A percentile compares a stretch with the other conserved stretches of the same genome.
phyloP scores from a whole-genome alignment of 53 echinoderm and acorn worm genomes.

The Holothuria scabra region DNA sequence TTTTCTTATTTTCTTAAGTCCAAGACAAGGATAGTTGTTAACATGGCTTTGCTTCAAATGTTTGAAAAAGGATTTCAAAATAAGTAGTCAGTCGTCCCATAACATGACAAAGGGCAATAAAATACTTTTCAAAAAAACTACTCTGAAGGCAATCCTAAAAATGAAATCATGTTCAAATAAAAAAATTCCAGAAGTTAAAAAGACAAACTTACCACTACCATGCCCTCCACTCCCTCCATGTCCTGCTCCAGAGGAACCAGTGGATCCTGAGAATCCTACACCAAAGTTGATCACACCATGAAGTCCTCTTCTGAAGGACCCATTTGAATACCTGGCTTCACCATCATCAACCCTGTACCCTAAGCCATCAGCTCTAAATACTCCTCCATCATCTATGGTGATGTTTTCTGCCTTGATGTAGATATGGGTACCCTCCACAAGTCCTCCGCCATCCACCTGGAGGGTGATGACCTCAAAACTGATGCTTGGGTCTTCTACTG shows the following conservation, averaged over 20 bases:
- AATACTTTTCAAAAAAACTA: background rate
- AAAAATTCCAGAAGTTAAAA: background rate
- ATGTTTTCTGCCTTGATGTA: slow-evolving; percentile 78
- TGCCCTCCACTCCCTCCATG: slow-evolving; percentile 96
- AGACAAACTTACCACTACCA: slow-evolving; percentile 62
- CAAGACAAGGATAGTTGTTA: no score
- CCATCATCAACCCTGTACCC: slow-evolving; percentile 69
- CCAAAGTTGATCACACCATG: slow-evolving; percentile 92
- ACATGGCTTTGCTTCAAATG: no score
- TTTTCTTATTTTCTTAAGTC: no score
- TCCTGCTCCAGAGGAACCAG: slow-evolving; percentile 77
- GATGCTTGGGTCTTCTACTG: slow-evolving; percentile 76
- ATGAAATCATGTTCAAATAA: no score
- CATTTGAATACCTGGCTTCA: slow-evolving; percentile 62
- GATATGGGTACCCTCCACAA: slow-evolving; percentile 83
- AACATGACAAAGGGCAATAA: no score
- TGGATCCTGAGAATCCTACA: slow-evolving; percentile 52
- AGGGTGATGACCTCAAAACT: slow-evolving; percentile 67
- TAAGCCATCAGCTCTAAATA: slow-evolving; percentile 66
- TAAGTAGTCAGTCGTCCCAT: no score
- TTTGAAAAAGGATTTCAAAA: no score
- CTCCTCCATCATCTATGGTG: slow-evolving; percentile 84
- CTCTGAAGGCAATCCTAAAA: background rate
- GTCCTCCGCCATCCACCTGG: slow-evolving; percentile 80
- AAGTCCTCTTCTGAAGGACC: slow-evolving; percentile 67